Percentiles rank a stretch among this genome's conserved stretches.
Conservation (phyloP, 1,140 invertebrate genomes). For the Listronotus oregonensis region DNA sequence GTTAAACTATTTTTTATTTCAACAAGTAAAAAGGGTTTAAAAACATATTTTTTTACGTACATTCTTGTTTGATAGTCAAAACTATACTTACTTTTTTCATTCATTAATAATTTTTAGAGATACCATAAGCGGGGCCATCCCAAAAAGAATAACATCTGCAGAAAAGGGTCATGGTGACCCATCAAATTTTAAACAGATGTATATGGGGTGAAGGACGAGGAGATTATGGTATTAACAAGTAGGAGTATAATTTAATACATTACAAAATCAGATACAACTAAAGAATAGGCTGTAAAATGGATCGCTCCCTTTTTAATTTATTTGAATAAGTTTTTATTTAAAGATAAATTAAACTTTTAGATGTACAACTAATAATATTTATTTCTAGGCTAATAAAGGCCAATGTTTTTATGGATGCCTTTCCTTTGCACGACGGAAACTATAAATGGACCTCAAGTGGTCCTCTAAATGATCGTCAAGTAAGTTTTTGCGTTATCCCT, state of each 20-base stretch:
- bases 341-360: too few relatives aligned
- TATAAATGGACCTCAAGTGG: constrained; percentile 46
- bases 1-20: too few relatives aligned
- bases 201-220: constrained; percentile 39
- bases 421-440: constrained; percentile 66
- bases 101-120: constrained; percentile 39
- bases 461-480: constrained; percentile 55
- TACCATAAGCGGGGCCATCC: constrained; percentile 28
- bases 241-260: background rate
- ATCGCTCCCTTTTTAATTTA: too few relatives aligned
- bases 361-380: too few relatives aligned
- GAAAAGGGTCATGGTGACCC: constrained; percentile 45
- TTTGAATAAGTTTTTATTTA: background rate
- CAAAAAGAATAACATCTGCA: constrained; percentile 37
- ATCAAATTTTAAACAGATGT: constrained; percentile 40
- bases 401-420: constrained; percentile 63
- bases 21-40: too few relatives aligned
- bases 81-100: too few relatives aligned
- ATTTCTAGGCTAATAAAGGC: constrained; percentile 61
- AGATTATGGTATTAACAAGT: constrained; percentile 60
- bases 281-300: too few relatives aligned
- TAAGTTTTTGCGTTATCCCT: too few relatives aligned
- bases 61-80: too few relatives aligned
- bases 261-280: too few relatives aligned
- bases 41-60: too few relatives aligned